Evolutionary conservation across 2,888 invertebrate genomes (phyloP), one percentile per base, ranked within the genome.

Genomic region (Limnephilus lunatus): DNA sequence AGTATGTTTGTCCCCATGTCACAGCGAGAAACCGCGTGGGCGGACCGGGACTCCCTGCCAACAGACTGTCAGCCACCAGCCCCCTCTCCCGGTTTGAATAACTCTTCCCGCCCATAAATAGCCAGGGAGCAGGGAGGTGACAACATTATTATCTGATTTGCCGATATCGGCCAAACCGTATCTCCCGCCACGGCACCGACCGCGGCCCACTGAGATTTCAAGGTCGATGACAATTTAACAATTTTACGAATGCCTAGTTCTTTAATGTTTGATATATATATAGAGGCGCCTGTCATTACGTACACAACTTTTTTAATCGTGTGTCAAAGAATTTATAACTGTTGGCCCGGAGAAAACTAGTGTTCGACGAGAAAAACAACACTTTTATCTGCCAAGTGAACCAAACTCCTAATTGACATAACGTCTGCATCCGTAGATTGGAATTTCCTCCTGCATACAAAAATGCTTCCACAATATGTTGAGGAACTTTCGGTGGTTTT

Each of bases 111-210:
- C 81, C 25, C 86, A 81, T 86, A 81, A 85, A 91, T 86, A 81
- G 86, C 81, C 91, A 39, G 91, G 68, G 68, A 68, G n/a, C 68
- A 68, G 86, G 86, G 91, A 91, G 91, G 86, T 91, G 91, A 91
- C 91, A 85, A 44, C 81, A 86, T 91, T 86, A 91, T 68, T 48
- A 85, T 87, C 31, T 39, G 68, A 90, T 80, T 90, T 90, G 35
- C 85, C 90, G 90, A 90, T 90, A 90, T 86, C 81, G 86, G 91
- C 35, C 35, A 81, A 25, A 80, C 68, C 25, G 68, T 7, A 9
- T n/a, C 44, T 12, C 7, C 7, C 14, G 25, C 68, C 25, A 5
- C 68, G 25, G 25, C 25, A 68, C 68, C 39, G 39, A 2, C 12
- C 44, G 12, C 68, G 30, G 82, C 31, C 82, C 82, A 82, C 68